A percentile compares a stretch with the other conserved stretches of the same genome.
Conservation (phyloP, 2,888 invertebrate genomes). For the Cryptocheilus praepositus region DNA sequence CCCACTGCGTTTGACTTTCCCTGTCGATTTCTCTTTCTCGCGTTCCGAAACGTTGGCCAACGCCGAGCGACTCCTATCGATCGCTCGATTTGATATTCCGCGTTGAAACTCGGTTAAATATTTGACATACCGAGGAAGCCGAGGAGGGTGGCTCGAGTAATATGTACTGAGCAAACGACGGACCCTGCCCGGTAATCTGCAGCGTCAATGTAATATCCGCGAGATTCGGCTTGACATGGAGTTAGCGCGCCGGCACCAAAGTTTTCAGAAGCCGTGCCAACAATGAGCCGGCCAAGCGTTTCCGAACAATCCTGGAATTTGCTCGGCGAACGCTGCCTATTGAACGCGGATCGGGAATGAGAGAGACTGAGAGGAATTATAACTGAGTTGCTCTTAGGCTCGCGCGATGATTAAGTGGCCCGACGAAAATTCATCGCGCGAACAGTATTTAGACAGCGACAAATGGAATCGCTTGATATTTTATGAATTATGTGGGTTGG, state of each 20-base stretch:
- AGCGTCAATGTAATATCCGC: constrained; percentile 72
- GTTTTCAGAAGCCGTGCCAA: constrained; percentile 51
- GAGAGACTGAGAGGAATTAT: not conserved
- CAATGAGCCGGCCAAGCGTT: constrained; percentile 27
- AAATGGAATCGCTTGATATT: no score
- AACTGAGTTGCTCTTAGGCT: no score
- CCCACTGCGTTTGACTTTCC: not conserved
- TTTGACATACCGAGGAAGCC: constrained; percentile 63
- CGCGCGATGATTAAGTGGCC: no score
- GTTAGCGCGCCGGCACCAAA: constrained; percentile 43
- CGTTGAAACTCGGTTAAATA: constrained; percentile 68
- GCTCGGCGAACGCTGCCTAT: not conserved
- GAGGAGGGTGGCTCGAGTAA: constrained; percentile 55
- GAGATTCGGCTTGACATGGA: constrained; percentile 58
- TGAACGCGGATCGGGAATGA: not conserved
- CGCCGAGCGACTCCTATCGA: constrained; percentile 61
- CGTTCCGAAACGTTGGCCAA: constrained; percentile 18
- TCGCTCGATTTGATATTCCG: constrained; percentile 62
- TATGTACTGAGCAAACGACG: constrained; percentile 69
- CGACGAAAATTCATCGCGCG: no score
- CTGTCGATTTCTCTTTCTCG: constrained; percentile 10
- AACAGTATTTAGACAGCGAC: no score
- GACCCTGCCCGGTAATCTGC: constrained; percentile 64
- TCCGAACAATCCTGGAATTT: constrained; percentile 22
- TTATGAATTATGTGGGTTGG: no score